Percentiles rank a stretch among this genome's conserved stretches.
Evolutionary conservation across 2,888 invertebrate genomes (phyloP).

Genomic region (Philereme vetulata): DNA sequence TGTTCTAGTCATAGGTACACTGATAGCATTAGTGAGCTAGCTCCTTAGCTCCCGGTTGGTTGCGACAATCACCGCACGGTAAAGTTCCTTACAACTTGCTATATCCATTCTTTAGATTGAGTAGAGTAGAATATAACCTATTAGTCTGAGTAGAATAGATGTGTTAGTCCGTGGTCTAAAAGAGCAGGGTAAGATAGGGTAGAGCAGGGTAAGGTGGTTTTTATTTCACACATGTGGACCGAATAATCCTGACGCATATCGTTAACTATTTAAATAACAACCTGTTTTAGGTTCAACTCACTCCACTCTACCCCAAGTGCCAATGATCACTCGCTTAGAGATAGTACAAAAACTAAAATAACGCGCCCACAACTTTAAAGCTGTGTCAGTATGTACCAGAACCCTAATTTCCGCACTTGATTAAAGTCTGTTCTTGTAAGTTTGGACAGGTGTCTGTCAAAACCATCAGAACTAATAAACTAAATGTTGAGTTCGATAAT

Average conservation of each 20-base stretch:
- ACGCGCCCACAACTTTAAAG: too few species aligned
- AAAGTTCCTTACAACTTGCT: constrained; percentile 64
- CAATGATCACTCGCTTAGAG: constrained; percentile 27
- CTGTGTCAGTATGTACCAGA: too few species aligned
- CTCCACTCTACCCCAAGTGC: constrained; percentile 10
- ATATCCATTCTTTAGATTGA: constrained; percentile 50
- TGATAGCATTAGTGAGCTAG: constrained; percentile 71
- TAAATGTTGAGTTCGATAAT: too few species aligned
- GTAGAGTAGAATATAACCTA: constrained; percentile 52
- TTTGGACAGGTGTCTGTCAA: too few species aligned
- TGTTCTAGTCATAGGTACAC: constrained; percentile 71
- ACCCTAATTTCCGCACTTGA: too few species aligned
- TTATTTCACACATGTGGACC: background rate
- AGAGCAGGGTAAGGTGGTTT: background rate
- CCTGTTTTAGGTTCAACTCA: background rate
- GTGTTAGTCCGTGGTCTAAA: constrained; percentile 10
- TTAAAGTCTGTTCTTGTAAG: too few species aligned
- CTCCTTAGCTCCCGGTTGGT: constrained; percentile 70
- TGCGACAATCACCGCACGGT: constrained; percentile 78
- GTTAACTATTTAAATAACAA: too few species aligned
- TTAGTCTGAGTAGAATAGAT: constrained; percentile 51
- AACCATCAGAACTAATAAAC: too few species aligned
- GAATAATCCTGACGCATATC: too few species aligned
- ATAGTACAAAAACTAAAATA: too few species aligned
- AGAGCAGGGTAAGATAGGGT: constrained; percentile 17